Conservation (phyloP, 2,797 vertebrate genomes). For the Sebastolobus alascanus region DNA sequence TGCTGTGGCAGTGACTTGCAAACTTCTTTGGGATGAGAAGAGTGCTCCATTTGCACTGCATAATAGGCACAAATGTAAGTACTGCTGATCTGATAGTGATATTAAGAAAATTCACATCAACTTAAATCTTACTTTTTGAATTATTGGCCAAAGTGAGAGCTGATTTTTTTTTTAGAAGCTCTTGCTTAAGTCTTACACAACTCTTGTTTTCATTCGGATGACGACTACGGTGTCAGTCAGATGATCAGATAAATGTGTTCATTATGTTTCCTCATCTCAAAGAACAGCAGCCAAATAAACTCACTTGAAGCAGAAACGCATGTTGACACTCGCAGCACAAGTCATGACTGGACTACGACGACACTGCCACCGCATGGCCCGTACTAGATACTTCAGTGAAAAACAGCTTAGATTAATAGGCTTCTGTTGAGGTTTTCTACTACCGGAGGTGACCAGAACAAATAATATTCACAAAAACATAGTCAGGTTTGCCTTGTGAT, state of each 20-base stretch:
- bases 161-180: background rate
- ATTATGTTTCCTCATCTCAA: background rate
- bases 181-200: slow-evolving; percentile 16
- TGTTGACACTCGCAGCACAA: background rate
- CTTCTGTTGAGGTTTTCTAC: background rate
- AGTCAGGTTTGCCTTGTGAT: background rate
- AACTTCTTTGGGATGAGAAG: background rate
- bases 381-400: background rate
- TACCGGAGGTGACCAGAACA: background rate
- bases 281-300: slow-evolving; percentile 8
- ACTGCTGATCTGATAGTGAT: background rate
- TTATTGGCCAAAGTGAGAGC: background rate
- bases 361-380: slow-evolving; percentile 19
- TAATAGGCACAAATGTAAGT: background rate
- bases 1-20: background rate
- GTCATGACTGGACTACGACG: background rate
- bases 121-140: background rate
- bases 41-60: background rate
- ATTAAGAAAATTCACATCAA: background rate
- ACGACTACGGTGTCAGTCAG: background rate
- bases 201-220: slow-evolving; percentile 2
- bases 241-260: slow-evolving; percentile 10
- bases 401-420: background rate
- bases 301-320: slow-evolving; percentile 3
- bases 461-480: background rate